Conservation (phyloP, 2,113 vertebrate genomes). For the Axis porcinus region DNA sequence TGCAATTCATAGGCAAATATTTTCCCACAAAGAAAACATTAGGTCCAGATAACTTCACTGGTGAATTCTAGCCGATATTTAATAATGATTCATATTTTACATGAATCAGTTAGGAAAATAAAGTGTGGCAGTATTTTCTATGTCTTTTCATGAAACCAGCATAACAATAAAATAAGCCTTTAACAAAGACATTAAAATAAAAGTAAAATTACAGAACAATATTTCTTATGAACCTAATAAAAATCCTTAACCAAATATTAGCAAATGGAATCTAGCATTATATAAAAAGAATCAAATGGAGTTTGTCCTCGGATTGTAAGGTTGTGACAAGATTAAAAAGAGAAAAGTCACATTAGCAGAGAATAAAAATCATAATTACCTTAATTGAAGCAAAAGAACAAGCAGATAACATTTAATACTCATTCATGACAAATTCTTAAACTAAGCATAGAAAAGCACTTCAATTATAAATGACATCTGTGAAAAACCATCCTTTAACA, state of each 20-base stretch:
- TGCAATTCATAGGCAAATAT: background rate
- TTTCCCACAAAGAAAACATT: background rate
- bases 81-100: background rate
- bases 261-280: background rate
- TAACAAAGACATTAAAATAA: background rate
- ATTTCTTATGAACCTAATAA: background rate
- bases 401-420: background rate
- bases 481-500: background rate
- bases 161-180: background rate
- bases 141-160: background rate
- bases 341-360: background rate
- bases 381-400: background rate
- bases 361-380: slow-evolving; percentile 4
- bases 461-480: background rate
- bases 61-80: background rate
- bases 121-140: background rate
- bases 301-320: background rate
- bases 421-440: slow-evolving; percentile 16
- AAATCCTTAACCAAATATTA: background rate
- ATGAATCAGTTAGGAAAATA: background rate
- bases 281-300: background rate
- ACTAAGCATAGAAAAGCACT: background rate
- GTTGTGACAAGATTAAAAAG: background rate
- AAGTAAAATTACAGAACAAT: background rate
- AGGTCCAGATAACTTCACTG: background rate